A percentile compares a stretch with the other conserved stretches of the same genome.
phyloP scores from a whole-genome alignment of 2,113 vertebrate genomes.

The Miniopterus natalensis region DNA sequence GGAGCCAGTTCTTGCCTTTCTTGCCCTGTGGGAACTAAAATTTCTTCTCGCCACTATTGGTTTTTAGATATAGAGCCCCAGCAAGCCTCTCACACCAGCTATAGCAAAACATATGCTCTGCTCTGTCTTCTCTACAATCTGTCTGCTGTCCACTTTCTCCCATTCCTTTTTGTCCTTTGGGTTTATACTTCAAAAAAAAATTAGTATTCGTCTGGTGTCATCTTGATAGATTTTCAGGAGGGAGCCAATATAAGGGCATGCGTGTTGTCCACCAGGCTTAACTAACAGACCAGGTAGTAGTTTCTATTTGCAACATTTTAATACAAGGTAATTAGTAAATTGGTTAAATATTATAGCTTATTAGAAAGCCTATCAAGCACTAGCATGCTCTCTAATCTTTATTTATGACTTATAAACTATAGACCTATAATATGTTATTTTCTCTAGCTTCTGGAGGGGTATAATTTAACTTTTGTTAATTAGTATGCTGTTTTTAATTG shows the following conservation, averaged over 20 bases:
- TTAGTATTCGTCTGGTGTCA: not conserved
- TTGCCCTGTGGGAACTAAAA: not conserved
- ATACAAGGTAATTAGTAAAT: not conserved
- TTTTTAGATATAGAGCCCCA: not conserved
- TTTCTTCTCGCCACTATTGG: not conserved
- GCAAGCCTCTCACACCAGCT: not conserved
- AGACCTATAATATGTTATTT: not conserved
- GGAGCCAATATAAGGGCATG: not conserved
- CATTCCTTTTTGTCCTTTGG: not conserved
- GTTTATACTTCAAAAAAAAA: not conserved
- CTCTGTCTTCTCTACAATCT: not conserved
- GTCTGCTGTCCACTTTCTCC: not conserved
- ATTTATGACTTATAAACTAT: not conserved
- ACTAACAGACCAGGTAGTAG: not conserved
- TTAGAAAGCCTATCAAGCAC: not conserved
- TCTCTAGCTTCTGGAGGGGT: not conserved
- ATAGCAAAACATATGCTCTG: not conserved
- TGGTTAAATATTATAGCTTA: not conserved
- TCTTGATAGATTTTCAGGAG: not conserved
- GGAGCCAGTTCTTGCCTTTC: not conserved
- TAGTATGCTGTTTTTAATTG: not conserved
- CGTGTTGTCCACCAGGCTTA: not conserved
- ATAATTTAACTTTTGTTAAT: not conserved
- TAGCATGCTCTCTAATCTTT: not conserved
- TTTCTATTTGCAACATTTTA: not conserved